A percentile compares a stretch with the other conserved stretches of the same genome.
Evolutionary conservation across 2,113 vertebrate species (phyloP).

Genomic region (Oreochromis spilurus): DNA sequence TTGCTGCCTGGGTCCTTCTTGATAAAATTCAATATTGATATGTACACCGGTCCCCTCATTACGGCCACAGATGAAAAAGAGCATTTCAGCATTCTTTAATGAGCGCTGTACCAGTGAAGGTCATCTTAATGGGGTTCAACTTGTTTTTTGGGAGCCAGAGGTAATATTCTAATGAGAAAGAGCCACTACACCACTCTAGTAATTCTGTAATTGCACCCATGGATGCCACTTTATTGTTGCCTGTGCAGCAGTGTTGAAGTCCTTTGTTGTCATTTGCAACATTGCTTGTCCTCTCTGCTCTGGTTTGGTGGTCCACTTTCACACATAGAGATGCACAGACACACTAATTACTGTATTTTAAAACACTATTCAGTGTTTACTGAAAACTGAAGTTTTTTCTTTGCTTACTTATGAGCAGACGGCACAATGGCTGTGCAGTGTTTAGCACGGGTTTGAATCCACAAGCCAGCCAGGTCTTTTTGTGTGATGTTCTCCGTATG

Average conservation of each 20-base stretch:
- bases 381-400: constrained; percentile 63
- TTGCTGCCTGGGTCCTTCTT: constrained; percentile 65
- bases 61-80: constrained; percentile 68
- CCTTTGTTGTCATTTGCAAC: constrained; percentile 64
- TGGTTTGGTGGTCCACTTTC: constrained; percentile 23
- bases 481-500: neutral
- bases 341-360: constrained; percentile 60
- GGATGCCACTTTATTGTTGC: constrained; percentile 51
- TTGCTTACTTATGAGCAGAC: constrained; percentile 63
- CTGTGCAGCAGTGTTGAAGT: constrained; percentile 36
- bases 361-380: constrained; percentile 45
- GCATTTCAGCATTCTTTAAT: constrained; percentile 70
- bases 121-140: constrained; percentile 76
- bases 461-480: neutral
- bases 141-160: constrained; percentile 64
- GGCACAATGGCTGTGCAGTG: neutral
- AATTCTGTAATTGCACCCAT: constrained; percentile 57
- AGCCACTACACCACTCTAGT: constrained; percentile 45
- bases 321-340: neutral
- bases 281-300: constrained; percentile 37
- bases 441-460: neutral
- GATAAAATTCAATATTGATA: constrained; percentile 72
- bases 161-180: constrained; percentile 76
- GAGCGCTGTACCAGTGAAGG: constrained; percentile 68
- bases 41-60: constrained; percentile 72